A percentile compares a stretch with the other conserved stretches of the same genome.
phyloP scores from a whole-genome alignment of 2,888 invertebrate genomes.

The Rhopalosiphum nymphaeae region DNA sequence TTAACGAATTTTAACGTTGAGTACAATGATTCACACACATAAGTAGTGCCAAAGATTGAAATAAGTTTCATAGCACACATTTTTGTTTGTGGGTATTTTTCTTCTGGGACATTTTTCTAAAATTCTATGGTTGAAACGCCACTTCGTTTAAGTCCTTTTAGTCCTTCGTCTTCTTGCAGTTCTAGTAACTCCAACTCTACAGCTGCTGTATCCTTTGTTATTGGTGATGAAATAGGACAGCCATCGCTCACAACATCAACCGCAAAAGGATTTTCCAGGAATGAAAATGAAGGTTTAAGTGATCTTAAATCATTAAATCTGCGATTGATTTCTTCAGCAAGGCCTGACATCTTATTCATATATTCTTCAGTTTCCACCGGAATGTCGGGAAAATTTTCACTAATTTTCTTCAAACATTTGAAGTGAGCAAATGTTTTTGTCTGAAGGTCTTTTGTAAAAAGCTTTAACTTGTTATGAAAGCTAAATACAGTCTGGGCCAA shows the following conservation, averaged over 20 bases:
- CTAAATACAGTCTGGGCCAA: slow-evolving; percentile 30
- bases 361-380: slow-evolving; percentile 34
- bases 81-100: no score
- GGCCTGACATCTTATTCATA: slow-evolving; percentile 3
- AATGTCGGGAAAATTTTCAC: slow-evolving; percentile 22
- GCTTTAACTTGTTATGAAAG: slow-evolving; percentile 40
- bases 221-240: slow-evolving; percentile 23
- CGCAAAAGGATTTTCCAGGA: no score
- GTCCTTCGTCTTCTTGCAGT: slow-evolving; percentile 3
- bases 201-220: slow-evolving; percentile 24
- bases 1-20: background rate
- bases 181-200: slow-evolving; percentile 27
- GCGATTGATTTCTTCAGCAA: slow-evolving; percentile 35
- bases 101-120: background rate
- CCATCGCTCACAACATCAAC: background rate
- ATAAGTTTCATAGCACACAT: no score
- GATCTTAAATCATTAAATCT: background rate
- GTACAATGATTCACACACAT: no score
- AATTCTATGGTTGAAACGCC: slow-evolving; percentile 10
- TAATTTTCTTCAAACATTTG: slow-evolving; percentile 44
- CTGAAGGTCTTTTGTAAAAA: slow-evolving; percentile 23
- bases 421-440: slow-evolving; percentile 36
- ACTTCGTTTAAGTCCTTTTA: slow-evolving; percentile 24
- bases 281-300: no score
- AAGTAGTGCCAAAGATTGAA: no score